These are phyloP conservation scores for Aptenodytes patagonicus DNA, from an alignment of 2,113 vertebrate species.

Conservation along the genomic window DNA sequence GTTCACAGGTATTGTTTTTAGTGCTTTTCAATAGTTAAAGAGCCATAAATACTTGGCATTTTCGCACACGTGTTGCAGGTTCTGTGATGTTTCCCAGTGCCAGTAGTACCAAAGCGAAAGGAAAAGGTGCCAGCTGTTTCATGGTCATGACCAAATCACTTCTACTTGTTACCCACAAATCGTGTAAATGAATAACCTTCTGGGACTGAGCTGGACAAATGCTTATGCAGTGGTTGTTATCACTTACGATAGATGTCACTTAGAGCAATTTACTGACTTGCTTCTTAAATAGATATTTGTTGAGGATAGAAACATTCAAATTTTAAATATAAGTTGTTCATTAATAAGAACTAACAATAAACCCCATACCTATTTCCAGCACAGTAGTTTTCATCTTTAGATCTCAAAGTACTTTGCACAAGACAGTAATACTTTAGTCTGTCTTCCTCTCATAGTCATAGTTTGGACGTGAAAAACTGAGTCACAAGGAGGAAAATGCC, in stretches of 20 bases:
- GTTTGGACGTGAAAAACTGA: neutral
- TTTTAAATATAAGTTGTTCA: neutral
- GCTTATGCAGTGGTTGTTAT: neutral
- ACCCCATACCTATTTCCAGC: neutral
- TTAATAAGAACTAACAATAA: neutral
- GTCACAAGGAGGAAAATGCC: neutral
- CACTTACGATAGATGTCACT: neutral
- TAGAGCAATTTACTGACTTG: neutral
- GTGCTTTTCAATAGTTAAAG: neutral
- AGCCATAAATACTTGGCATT: neutral
- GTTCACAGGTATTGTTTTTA: neutral
- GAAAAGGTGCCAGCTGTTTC: neutral
- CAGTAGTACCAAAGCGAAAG: neutral
- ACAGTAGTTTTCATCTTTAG: neutral
- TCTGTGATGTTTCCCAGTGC: neutral
- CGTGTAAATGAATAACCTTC: neutral
- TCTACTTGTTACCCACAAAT: neutral
- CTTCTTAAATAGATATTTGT: neutral
- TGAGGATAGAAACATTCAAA: neutral
- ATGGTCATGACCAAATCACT: neutral
- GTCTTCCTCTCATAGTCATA: neutral
- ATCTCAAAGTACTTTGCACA: neutral
- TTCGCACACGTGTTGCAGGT: fast-evolving
- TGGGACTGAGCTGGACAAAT: neutral
- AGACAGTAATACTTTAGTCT: neutral